Evolutionary conservation across 2,888 invertebrate species (phyloP).

Genomic region (Parelbella ahira): DNA sequence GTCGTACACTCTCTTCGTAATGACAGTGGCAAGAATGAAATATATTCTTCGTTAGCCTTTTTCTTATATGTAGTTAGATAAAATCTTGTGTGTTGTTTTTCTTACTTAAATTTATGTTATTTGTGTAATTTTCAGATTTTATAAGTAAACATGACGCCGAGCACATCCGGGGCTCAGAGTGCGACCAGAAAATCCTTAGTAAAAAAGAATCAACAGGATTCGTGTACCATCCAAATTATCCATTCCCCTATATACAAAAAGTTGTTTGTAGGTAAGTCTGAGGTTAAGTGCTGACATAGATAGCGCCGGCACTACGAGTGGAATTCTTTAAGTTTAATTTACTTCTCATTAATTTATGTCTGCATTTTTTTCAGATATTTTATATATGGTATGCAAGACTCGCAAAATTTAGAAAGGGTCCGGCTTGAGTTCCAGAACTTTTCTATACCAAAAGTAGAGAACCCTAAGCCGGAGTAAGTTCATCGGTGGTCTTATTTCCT

Average conservation of each 20-base stretch:
- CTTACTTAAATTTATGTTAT: neutral
- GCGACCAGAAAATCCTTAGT: conserved; percentile 98
- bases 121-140: conserved; percentile 83
- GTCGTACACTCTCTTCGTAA: no score
- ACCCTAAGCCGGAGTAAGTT: conserved; percentile 88
- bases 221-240: conserved; percentile 98
- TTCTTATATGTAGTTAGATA: no score
- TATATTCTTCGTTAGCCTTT: no score
- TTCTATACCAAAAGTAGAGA: conserved; percentile 92
- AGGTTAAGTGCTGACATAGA: no score
- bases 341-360: no score
- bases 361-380: conserved; percentile 85
- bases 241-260: conserved; percentile 96
- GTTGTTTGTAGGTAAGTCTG: conserved; percentile 91
- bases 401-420: conserved; percentile 96
- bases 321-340: no score
- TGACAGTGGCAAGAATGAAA: no score
- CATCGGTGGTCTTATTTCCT: no score
- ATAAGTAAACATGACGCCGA: conserved; percentile 95
- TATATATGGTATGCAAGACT: conserved; percentile 98
- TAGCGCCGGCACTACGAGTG: no score
- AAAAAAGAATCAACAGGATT: conserved; percentile 94
- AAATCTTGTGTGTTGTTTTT: no score
- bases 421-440: conserved; percentile 93
- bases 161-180: conserved; percentile 98